Evolutionary conservation across 2,113 vertebrate species (phyloP), one percentile per base, ranked within the genome.

Genomic region (human): DNA sequence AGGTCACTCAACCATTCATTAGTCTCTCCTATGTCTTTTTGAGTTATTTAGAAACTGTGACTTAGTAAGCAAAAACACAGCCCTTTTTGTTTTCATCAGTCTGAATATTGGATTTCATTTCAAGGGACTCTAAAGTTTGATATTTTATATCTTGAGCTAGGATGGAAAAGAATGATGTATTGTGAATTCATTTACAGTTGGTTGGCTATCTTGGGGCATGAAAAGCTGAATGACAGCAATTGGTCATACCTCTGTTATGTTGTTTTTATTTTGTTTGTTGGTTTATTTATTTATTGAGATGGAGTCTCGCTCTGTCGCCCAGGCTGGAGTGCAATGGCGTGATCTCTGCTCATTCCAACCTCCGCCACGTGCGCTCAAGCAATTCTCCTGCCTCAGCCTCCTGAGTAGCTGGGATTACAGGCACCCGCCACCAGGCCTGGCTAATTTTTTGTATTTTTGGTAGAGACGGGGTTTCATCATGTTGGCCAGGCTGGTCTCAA

Each of bases 21-120:
- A 83, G 50, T 95, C n/a, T 95, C 38, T 59, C 68, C 45, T 94
- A 75, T 92, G 82, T 89, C 25, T 52, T 96, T 90, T 66, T 90
- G 72, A 85, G 78, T 70, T 72, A 82, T 70, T 78, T 88, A 91
- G 64, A 85, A 93, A 89, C 57, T 88, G 18, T 82, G 61, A 80
- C 52, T 85, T 5, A 30, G 48, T 30, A 61, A 75, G 48, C n/a
- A 61, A 75, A 97, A 97, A 70, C 48, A 73, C 5, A 45, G 5
- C 13, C 61, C 61, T 76, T 68, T 82, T 89, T 89, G 43, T 45
- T 89, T 93, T 95, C 27, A 57, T 85, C 64, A 93, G 12, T 55
- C 14, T 61, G 30, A 45, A 50, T 91, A 20, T 55, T 90, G 27
- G 66, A 45, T 81, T 79, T 73, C 43, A 64, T 93, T 95, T 92